Conservation (phyloP, 2,113 vertebrate species). For the Microcebus griseorufus region DNA sequence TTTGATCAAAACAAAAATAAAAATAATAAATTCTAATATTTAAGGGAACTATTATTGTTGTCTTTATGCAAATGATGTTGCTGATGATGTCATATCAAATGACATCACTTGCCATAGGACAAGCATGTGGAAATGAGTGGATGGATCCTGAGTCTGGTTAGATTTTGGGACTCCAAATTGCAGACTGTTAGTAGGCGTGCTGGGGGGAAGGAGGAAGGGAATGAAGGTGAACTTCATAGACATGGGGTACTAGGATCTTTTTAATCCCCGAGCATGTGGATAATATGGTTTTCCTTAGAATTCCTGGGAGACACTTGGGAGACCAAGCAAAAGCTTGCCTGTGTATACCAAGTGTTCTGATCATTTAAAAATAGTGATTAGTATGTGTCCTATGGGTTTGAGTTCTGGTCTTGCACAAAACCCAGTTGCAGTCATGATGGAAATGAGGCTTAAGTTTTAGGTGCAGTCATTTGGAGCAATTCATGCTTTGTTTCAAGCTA, state of each 20-base stretch:
- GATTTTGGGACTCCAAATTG: neutral
- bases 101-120: neutral
- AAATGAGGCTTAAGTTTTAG: neutral
- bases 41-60: neutral
- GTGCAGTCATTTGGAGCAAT: no score
- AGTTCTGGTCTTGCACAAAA: neutral
- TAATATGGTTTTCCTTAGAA: neutral
- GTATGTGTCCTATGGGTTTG: neutral
- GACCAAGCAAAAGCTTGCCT: neutral
- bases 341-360: no score
- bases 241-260: neutral
- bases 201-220: neutral
- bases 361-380: neutral
- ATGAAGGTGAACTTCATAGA: neutral
- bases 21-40: neutral
- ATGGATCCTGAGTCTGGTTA: neutral
- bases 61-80: neutral
- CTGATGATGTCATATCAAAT: neutral
- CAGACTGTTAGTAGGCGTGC: neutral
- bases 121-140: neutral
- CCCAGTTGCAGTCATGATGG: neutral
- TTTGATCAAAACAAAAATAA: neutral
- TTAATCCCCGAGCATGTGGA: neutral
- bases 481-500: neutral
- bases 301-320: neutral